Percentiles rank a stretch among this genome's conserved stretches.
These are phyloP conservation scores for Protonemura montana DNA, from an alignment of 2,888 invertebrate species.

Conservation along the genomic window DNA sequence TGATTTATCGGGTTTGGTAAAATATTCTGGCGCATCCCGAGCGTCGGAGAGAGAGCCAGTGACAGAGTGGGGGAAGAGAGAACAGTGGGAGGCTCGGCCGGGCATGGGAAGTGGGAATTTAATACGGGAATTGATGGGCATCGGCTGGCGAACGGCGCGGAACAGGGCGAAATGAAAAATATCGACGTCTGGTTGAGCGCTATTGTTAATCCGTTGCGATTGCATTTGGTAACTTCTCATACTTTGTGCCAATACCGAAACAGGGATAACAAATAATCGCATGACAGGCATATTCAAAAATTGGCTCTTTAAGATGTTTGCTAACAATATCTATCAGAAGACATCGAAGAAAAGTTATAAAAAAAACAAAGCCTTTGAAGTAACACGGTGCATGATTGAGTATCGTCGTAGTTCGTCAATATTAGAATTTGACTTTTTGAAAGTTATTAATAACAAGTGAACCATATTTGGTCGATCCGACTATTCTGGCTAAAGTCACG, in stretches of 20 bases:
- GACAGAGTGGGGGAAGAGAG: not conserved
- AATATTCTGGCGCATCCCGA: not conserved
- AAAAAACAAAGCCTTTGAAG: not conserved
- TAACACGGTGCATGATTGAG: not conserved
- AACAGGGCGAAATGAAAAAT: not conserved
- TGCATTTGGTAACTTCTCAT: no score
- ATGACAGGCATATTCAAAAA: no score
- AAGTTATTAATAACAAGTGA: not conserved
- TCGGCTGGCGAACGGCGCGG: not conserved
- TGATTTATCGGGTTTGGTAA: not conserved
- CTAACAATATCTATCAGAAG: no score
- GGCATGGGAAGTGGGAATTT: not conserved
- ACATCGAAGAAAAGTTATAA: no score
- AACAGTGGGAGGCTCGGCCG: not conserved
- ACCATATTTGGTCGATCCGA: no score
- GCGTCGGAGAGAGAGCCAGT: not conserved
- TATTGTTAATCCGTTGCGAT: no score
- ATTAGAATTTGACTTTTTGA: not conserved
- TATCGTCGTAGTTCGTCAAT: not conserved
- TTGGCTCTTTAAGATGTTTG: no score
- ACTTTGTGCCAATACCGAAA: no score
- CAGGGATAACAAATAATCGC: no score
- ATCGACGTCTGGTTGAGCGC: not conserved
- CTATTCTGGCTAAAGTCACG: no score
- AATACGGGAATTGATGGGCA: slow-evolving; percentile 2